Percentiles rank a stretch among this genome's conserved stretches.
Evolutionary conservation across 2,113 vertebrate species (phyloP).

Genomic region (Corythornis cristatus): DNA sequence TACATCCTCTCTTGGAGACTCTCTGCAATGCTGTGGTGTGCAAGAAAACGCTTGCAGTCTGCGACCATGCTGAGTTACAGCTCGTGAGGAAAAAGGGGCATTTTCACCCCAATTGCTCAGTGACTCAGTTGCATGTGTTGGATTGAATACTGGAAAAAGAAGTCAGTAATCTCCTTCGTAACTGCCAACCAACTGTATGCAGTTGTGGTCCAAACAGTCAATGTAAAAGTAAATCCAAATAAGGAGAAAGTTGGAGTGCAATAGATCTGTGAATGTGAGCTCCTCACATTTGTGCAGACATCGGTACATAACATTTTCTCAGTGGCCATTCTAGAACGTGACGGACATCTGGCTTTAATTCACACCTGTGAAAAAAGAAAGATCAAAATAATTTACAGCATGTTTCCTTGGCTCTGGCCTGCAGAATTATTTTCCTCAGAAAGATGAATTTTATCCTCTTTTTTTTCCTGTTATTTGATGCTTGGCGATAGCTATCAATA

Average conservation of each 20-base stretch:
- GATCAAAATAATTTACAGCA: conserved; percentile 46
- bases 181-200: conserved; percentile 65
- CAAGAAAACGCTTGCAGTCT: conserved; percentile 63
- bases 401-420: conserved; percentile 60
- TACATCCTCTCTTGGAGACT: conserved; percentile 71
- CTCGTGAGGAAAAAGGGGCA: conserved; percentile 66
- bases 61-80: conserved; percentile 72
- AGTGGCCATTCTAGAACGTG: conserved; percentile 59
- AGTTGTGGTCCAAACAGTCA: conserved; percentile 64
- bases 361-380: conserved; percentile 43
- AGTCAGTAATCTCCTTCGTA: conserved; percentile 72
- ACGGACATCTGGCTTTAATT: conserved; percentile 62
- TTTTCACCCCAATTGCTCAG: conserved; percentile 61
- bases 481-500: conserved; percentile 16
- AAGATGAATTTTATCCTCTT: conserved; percentile 23
- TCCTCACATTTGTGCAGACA: conserved; percentile 49
- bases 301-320: conserved; percentile 37
- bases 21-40: conserved; percentile 62
- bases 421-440: conserved; percentile 46
- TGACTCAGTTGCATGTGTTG: conserved; percentile 75
- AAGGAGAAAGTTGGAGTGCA: conserved; percentile 50
- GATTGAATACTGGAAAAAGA: conserved; percentile 76
- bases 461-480: conserved; percentile 34
- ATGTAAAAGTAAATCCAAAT: conserved; percentile 53
- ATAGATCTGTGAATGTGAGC: conserved; percentile 56